Evolutionary conservation across 23 tunicate genomes (phyloP).

Genomic region (Phallusia fumigata): DNA sequence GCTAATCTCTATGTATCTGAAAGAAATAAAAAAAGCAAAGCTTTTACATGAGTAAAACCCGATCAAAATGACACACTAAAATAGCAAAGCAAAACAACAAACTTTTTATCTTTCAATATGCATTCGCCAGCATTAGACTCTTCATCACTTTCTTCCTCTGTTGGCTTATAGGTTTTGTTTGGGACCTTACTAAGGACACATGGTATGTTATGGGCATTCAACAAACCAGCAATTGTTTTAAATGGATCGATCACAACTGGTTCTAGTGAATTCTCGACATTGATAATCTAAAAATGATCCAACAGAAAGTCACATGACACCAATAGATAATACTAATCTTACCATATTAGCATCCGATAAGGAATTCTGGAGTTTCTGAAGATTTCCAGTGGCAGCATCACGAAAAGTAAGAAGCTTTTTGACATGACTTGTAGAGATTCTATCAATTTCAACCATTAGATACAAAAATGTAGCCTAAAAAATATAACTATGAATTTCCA

Average conservation of each 20-base stretch:
- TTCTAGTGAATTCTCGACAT: neutral
- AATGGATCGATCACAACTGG: slow-evolving; percentile 1
- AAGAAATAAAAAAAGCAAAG: too few relatives aligned
- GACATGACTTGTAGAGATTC: slow-evolving; percentile 7
- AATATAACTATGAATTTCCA: neutral
- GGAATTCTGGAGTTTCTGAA: neutral
- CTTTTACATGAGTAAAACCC: too few relatives aligned
- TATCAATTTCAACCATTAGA: slow-evolving; percentile 13
- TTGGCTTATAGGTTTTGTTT: neutral
- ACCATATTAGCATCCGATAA: neutral
- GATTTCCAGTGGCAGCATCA: slow-evolving; percentile 6
- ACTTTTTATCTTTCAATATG: neutral
- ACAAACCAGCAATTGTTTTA: neutral
- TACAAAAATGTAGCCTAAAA: slow-evolving; percentile 19
- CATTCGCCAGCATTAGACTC: neutral
- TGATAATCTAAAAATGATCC: neutral
- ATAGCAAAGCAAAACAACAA: neutral
- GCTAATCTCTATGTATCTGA: too few relatives aligned
- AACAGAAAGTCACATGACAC: too few relatives aligned
- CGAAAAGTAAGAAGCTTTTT: slow-evolving; percentile 13
- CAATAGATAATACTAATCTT: neutral
- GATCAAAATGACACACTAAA: too few relatives aligned
- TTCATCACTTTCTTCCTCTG: neutral
- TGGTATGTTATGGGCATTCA: neutral
- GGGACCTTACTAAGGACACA: neutral